Base-by-base conservation (phyloP, 37 sponge, comb jelly and placozoan species). In the Theonella swinhoei region DNA sequence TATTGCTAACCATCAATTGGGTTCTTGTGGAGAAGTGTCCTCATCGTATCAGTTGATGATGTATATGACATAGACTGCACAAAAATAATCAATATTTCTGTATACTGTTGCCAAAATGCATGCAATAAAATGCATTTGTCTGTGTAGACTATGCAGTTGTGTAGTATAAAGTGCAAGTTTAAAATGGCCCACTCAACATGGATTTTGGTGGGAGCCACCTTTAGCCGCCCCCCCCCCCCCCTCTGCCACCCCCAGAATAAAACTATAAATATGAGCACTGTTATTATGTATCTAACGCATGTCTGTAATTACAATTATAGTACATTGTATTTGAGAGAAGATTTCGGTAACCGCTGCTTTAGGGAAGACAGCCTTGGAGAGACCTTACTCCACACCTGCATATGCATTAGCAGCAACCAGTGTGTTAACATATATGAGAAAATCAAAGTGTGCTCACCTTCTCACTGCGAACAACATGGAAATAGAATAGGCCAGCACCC, bases 401-500 rank as follows among this genome's bases (percentile, higher is more conserved):
- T 47, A 47, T 7, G 7, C 54, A 47, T 47, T 47, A 47, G 14
- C 54, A 47, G 14, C 54, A 47, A n/a, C n/a, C n/a, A n/a, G n/a
- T n/a, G n/a, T n/a, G n/a, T n/a, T 47, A 14, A 14, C 54, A 47
- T 47, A 14, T 14, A 47, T 7, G 11, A 17, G 7, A 47, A 14
- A 47, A 47, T 17, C 54, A 47, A 47, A n/a, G n/a, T n/a, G n/a
- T n/a, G n/a, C 54, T 47, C 7, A 47, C 54, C 83, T 76, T 81
- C 3, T 88, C 83, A 69, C 64, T 88, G 42, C 78, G 36, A 20
- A 88, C 35, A 0, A 88, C 83, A 62, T 82, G 88, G 64, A 88
- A 88, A 7, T 82, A 47, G 54, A 47, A 47, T 24, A 88, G 81
- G 31, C 70, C 75, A 2, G 67, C 22, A 2, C 88, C 88, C 83